Base-by-base conservation (phyloP, 2,113 vertebrate species). In the Psittacara wagleri region DNA sequence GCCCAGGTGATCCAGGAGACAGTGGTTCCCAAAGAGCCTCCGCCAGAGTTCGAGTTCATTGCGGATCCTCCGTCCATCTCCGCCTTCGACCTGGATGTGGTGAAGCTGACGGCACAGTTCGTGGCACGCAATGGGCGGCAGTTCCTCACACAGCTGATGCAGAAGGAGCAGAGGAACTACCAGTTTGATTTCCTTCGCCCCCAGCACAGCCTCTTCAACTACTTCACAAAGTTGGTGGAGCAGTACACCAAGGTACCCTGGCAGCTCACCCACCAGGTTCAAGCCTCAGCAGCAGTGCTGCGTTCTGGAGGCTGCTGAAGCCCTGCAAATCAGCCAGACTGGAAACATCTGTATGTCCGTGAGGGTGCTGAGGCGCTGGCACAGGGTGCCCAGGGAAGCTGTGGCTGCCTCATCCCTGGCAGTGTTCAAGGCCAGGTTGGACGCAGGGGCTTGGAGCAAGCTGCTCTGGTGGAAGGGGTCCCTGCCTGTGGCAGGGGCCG, bases 111-210 rank as follows among this genome's bases (percentile, higher is more conserved):
- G 0, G 99, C 99, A 2, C 99, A 99, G 98, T 99, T 99, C 19
- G 99, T 99, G 67, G 99, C 99, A 29, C 98, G 99, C 24, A 99
- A 99, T 0, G 99, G 99, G 27, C 98, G 99, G 31, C 99, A 99
- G 97, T 99, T 99, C 97, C 98, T 99, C 85, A 99, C 99, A 1
- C 99, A 99, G 97, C 98, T 99, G 79, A 99, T 99, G 99, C 99
- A 99, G 97, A 99, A 99, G 48, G 99, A 99, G 84, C 99, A 99
- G 97, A 98, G 99, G 91, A 99, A 99, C 98, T 99, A 99, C 91
- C 99, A 99, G 96, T 99, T 99, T 95, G 99, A 99, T 95, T 99
- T 99, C 92, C 98, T 99, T 59, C 98, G 99, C 8, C 99, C 99
- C 0, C 99, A 99, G 95, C 99, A 99, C 98, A 99, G 99, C 81